These are phyloP conservation scores for Stercorarius parasiticus DNA, from an alignment of 2,113 vertebrate species.

Conservation along the genomic window DNA sequence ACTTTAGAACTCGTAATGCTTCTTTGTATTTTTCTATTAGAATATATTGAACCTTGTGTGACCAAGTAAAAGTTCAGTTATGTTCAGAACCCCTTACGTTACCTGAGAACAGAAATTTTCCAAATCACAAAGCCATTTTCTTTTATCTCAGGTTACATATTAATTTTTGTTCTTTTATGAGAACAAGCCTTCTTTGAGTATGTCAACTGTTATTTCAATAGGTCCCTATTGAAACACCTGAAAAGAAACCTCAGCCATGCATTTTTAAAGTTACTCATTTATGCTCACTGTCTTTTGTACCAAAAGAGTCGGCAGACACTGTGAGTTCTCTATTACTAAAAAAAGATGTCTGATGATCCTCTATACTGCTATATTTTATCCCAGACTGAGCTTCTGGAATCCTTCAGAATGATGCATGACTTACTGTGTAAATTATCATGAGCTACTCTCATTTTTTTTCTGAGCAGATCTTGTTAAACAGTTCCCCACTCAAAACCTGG, in stretches of 20 bases:
- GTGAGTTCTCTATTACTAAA: neutral
- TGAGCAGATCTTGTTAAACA: constrained; percentile 2
- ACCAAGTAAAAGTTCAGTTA: neutral
- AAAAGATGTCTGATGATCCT: neutral
- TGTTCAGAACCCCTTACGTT: neutral
- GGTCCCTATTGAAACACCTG: neutral
- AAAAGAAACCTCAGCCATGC: neutral
- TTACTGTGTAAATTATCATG: neutral
- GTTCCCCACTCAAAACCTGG: neutral
- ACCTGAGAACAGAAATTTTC: neutral
- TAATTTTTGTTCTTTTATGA: neutral
- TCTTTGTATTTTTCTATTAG: neutral
- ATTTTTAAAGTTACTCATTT: neutral
- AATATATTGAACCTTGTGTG: neutral
- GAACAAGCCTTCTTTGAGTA: neutral
- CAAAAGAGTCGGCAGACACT: neutral
- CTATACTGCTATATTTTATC: neutral
- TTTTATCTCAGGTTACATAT: neutral
- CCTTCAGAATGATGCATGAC: neutral
- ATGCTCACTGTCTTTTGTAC: neutral
- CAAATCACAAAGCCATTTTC: neutral
- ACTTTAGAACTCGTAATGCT: neutral
- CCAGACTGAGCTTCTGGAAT: neutral
- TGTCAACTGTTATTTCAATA: neutral
- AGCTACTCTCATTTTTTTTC: neutral